Evolutionary conservation across 2,113 vertebrate species (phyloP).

Genomic region (Ifrita kowaldi): DNA sequence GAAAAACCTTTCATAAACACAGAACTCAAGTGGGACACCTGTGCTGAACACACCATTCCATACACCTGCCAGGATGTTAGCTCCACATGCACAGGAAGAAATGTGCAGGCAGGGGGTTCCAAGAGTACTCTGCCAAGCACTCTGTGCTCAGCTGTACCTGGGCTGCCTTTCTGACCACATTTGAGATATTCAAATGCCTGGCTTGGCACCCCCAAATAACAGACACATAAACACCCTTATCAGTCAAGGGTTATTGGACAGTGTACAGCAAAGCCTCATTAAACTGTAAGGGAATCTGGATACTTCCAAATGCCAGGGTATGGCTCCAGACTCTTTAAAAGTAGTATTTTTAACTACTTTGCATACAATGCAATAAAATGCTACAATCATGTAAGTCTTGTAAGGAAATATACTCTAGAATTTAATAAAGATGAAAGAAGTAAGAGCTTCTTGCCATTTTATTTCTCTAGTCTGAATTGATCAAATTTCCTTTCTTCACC

Average conservation of each 20-base stretch:
- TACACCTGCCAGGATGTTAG: neutral
- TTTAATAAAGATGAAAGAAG: constrained; percentile 4
- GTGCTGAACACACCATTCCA: neutral
- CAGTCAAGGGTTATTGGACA: neutral
- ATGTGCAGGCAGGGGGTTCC: neutral
- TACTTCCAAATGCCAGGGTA: neutral
- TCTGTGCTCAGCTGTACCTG: neutral
- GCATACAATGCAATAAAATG: neutral
- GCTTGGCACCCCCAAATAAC: neutral
- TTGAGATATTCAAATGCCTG: neutral
- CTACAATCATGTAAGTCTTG: neutral
- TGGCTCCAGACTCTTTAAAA: neutral
- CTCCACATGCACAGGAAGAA: neutral
- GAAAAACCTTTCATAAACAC: neutral
- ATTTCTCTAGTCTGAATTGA: neutral
- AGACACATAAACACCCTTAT: neutral
- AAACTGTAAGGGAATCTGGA: neutral
- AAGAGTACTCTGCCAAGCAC: neutral
- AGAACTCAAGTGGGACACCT: neutral
- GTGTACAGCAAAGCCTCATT: neutral
- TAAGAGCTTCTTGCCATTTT: neutral
- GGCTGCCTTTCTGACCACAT: neutral
- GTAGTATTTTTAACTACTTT: neutral
- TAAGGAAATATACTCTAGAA: neutral
- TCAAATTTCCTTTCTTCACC: neutral